phyloP scores from a whole-genome alignment of 2,113 vertebrate species.

The Protobothrops mucrosquamatus region DNA sequence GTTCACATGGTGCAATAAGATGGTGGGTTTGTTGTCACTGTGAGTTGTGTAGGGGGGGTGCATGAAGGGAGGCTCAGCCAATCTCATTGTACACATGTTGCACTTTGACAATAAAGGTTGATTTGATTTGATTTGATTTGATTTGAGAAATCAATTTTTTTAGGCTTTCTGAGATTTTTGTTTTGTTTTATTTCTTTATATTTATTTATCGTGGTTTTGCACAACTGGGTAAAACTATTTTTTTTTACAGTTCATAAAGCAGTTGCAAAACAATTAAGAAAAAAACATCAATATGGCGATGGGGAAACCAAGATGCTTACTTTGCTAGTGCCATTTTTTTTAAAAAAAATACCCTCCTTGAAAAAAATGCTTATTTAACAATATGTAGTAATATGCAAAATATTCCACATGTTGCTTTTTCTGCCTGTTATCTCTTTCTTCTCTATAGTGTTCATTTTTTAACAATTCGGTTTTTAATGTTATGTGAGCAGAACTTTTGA shows the following conservation, averaged over 20 bases:
- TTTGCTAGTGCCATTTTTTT: neutral
- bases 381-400: neutral
- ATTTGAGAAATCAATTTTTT: neutral
- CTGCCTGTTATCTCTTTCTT: neutral
- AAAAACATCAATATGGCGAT: neutral
- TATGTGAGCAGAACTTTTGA: neutral
- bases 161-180: neutral
- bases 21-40: too few relatives aligned
- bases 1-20: too few relatives aligned
- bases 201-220: neutral
- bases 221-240: neutral
- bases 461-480: neutral
- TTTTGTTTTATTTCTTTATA: neutral
- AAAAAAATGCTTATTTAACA: neutral
- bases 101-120: too few relatives aligned
- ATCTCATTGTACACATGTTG: too few relatives aligned
- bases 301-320: neutral
- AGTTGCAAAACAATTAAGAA: neutral
- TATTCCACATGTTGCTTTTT: neutral
- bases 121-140: too few relatives aligned
- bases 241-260: neutral
- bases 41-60: too few relatives aligned
- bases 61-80: too few relatives aligned
- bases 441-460: neutral
- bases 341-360: neutral